Percentiles rank a stretch among this genome's conserved stretches.
Evolutionary conservation across 2,888 invertebrate species (phyloP).

Genomic region (Melanophora roralis): DNA sequence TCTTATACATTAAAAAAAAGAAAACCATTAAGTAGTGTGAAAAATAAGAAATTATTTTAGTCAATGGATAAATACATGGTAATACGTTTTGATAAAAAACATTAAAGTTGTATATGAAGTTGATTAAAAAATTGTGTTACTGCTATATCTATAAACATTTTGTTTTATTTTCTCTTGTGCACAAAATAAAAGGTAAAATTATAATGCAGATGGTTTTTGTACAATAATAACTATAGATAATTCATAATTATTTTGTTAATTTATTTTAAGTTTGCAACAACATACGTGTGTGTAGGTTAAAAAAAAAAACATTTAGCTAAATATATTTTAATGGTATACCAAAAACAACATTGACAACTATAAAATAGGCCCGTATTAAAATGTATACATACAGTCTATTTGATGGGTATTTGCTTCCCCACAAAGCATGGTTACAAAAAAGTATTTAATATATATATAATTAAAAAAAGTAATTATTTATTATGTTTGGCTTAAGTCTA

Average conservation of each 20-base stretch:
- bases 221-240: background rate
- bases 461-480: too few species aligned
- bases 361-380: background rate
- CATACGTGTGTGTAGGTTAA: conserved; percentile 36
- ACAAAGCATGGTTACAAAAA: too few species aligned
- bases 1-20: background rate
- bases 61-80: too few species aligned
- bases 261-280: conserved; percentile 1
- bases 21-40: conserved; percentile 20
- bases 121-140: background rate
- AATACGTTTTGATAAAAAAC: too few species aligned
- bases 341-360: conserved; percentile 4
- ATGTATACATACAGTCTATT: too few species aligned
- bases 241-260: conserved; percentile 16
- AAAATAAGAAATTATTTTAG: too few species aligned
- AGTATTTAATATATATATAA: too few species aligned
- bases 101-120: conserved; percentile 6
- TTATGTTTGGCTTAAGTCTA: too few species aligned
- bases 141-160: conserved; percentile 5
- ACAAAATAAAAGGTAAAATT: conserved; percentile 45
- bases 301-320: background rate
- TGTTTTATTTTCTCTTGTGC: too few species aligned
- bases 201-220: background rate
- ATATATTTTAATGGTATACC: background rate
- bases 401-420: conserved; percentile 47